These are phyloP conservation scores for Agonopterix heracliana DNA, from an alignment of 2,888 invertebrate species.

Conservation along the genomic window DNA sequence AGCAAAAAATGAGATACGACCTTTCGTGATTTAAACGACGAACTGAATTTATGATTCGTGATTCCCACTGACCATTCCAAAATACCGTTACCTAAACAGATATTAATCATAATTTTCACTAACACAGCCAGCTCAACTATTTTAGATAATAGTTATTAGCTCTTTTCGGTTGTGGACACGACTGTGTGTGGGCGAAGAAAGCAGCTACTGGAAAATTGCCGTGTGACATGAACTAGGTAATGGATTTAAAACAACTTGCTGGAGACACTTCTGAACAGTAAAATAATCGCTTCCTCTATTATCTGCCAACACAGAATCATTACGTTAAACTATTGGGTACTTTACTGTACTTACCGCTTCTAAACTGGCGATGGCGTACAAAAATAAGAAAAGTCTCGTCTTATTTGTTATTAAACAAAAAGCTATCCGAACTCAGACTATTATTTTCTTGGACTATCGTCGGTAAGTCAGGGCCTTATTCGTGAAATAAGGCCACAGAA, in stretches of 20 bases:
- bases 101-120: constrained; percentile 76
- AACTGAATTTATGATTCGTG: background rate
- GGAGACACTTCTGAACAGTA: constrained; percentile 58
- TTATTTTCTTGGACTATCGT: too few species aligned
- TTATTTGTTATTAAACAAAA: too few species aligned
- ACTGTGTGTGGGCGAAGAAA: constrained; percentile 61
- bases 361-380: background rate
- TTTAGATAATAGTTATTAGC: constrained; percentile 72
- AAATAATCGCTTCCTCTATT: constrained; percentile 69
- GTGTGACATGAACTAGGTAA: constrained; percentile 63
- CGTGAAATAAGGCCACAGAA: too few species aligned
- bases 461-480: too few species aligned
- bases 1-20: too few species aligned
- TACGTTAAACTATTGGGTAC: constrained; percentile 24
- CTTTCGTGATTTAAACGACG: too few species aligned
- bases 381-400: too few species aligned
- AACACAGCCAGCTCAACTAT: constrained; percentile 60
- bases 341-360: constrained; percentile 3
- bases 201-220: constrained; percentile 71
- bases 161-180: constrained; percentile 53
- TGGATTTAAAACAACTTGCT: constrained; percentile 68
- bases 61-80: constrained; percentile 15
- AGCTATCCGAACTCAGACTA: too few species aligned
- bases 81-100: constrained; percentile 69
- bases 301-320: constrained; percentile 26